phyloP scores from a whole-genome alignment of 2,797 vertebrate species.

The Hypotaenidia philippensis region DNA sequence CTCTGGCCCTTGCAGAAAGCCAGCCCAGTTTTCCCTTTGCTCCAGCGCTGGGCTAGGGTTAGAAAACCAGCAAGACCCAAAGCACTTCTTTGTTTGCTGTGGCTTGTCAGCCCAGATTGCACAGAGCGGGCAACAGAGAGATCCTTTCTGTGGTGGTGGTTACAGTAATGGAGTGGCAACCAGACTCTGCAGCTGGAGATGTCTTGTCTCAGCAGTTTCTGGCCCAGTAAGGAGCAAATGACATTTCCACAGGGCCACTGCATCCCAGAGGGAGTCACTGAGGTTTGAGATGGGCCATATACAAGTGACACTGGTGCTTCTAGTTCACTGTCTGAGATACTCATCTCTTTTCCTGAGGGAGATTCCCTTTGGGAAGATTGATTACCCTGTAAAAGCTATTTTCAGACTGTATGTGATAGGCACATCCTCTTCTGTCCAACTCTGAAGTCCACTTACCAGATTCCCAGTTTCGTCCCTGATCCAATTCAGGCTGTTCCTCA shows the following conservation, averaged over 20 bases:
- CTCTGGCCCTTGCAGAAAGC: background rate
- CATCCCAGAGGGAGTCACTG: background rate
- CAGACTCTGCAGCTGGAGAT: background rate
- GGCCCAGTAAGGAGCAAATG: background rate
- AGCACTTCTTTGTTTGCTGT: background rate
- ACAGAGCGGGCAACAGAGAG: background rate
- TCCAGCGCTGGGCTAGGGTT: background rate
- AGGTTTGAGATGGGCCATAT: background rate
- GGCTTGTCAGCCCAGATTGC: background rate
- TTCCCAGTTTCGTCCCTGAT: background rate
- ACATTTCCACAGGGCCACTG: background rate
- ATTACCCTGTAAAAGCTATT: background rate
- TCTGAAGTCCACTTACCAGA: background rate
- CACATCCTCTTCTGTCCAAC: background rate
- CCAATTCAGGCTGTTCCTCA: background rate
- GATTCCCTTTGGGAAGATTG: background rate
- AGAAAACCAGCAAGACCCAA: background rate
- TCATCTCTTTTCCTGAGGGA: background rate
- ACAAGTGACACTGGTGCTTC: background rate
- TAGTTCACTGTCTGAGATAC: background rate
- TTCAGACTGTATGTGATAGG: background rate
- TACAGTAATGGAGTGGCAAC: background rate
- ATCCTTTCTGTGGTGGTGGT: background rate
- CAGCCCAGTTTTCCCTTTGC: background rate
- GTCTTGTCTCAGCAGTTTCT: background rate